A percentile compares a stretch with the other conserved stretches of the same genome.
These are phyloP conservation scores for Griposia aprilina DNA, from an alignment of 2,888 invertebrate species.

Conservation along the genomic window DNA sequence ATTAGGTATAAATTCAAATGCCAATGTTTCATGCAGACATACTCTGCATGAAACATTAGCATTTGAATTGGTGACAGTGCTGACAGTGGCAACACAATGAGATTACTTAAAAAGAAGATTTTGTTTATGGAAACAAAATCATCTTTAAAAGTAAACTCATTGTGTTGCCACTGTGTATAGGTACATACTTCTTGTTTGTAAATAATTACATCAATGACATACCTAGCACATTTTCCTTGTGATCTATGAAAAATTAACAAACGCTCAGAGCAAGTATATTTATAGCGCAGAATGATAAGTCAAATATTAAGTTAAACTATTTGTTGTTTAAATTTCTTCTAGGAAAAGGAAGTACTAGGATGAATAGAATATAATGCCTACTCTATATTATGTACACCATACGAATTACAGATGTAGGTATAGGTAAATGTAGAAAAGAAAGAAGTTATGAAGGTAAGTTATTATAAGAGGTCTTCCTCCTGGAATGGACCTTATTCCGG, in stretches of 20 bases:
- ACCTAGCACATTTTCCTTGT: conserved; percentile 5
- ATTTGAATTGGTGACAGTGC: too few relatives aligned
- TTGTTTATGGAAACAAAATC: too few relatives aligned
- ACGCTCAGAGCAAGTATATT: not conserved
- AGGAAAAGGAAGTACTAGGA: not conserved
- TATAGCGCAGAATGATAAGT: not conserved
- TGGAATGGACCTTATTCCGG: not conserved
- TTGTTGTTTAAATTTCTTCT: not conserved
- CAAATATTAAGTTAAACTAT: not conserved
- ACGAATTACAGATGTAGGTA: not conserved
- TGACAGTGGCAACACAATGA: too few relatives aligned
- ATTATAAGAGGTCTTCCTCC: not conserved
- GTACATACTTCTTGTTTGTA: conserved; percentile 5
- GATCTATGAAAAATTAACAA: conserved; percentile 4
- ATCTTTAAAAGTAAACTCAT: not conserved
- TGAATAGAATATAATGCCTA: not conserved
- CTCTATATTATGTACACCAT: not conserved
- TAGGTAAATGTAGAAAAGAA: not conserved
- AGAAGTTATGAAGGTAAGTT: not conserved
- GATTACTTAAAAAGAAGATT: too few relatives aligned
- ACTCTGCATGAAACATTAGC: too few relatives aligned
- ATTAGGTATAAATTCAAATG: not conserved
- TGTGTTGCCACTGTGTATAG: not conserved
- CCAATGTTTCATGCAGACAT: too few relatives aligned
- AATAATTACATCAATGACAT: conserved; percentile 13